These are phyloP conservation scores for Bugula neritina DNA, from an alignment of 2,888 invertebrate species.

Conservation along the genomic window DNA sequence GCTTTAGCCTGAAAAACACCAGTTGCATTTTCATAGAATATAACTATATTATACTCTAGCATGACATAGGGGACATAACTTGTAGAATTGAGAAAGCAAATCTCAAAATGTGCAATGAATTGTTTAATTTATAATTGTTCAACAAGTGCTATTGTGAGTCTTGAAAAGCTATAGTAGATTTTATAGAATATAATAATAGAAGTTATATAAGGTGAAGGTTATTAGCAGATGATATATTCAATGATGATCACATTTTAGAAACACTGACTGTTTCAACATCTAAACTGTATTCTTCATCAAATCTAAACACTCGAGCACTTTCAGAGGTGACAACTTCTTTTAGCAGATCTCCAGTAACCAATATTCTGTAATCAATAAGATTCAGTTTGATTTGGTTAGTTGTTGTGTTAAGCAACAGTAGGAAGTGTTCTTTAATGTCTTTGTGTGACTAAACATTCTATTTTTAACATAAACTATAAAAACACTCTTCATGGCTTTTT, in stretches of 20 bases:
- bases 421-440: no score
- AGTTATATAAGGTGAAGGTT: neutral
- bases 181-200: neutral
- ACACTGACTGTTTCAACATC: conserved; percentile 33
- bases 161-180: no score
- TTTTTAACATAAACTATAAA: no score
- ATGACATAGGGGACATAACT: neutral
- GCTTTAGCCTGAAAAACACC: conserved; percentile 34
- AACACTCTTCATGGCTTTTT: no score
- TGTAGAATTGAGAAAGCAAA: neutral
- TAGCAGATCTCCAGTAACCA: conserved; percentile 2
- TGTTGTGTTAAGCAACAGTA: no score
- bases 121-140: no score
- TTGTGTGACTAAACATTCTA: no score
- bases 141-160: no score
- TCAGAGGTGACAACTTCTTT: neutral
- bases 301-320: conserved; percentile 36
- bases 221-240: neutral
- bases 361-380: neutral
- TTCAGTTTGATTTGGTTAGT: no score
- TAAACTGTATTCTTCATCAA: conserved; percentile 36
- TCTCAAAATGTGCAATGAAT: neutral
- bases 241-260: neutral
- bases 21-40: neutral
- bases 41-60: no score